Conservation (phyloP, 2,888 invertebrate genomes). For the Dusona sp. region DNA sequence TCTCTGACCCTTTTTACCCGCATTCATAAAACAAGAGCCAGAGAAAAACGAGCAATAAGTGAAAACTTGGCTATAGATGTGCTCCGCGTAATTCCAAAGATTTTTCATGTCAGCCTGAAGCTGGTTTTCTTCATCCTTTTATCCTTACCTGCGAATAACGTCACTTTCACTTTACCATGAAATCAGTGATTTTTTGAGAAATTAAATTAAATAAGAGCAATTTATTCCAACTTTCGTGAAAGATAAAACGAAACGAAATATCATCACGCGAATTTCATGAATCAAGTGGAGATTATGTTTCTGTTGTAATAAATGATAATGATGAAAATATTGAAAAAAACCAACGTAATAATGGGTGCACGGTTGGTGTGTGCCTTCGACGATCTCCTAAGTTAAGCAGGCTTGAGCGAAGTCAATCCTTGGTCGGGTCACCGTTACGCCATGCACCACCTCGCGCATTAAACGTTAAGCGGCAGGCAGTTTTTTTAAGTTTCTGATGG, state of each 20-base stretch:
- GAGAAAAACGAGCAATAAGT: slow-evolving; percentile 22
- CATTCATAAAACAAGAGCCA: slow-evolving; percentile 37
- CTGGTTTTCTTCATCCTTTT: slow-evolving; percentile 11
- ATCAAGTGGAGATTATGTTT: neutral
- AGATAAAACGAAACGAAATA: neutral
- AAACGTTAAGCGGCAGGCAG: no score
- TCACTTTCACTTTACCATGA: neutral
- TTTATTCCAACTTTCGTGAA: neutral
- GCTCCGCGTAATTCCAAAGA: slow-evolving; percentile 28
- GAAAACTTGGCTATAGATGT: neutral
- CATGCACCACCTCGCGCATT: no score
- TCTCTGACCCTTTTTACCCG: slow-evolving; percentile 3
- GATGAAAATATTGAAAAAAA: neutral
- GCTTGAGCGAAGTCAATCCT: no score
- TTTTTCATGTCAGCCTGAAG: slow-evolving; percentile 38
- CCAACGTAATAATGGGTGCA: no score
- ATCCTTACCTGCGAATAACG: neutral
- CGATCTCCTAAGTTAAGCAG: no score
- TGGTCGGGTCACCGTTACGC: no score
- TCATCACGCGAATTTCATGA: neutral
- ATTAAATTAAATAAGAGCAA: slow-evolving; percentile 18
- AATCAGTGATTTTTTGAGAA: neutral
- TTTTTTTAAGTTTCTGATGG: no score
- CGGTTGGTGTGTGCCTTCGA: no score
- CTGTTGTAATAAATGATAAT: neutral